phyloP scores from a whole-genome alignment of 2,797 vertebrate genomes.

The Mus spretus region DNA sequence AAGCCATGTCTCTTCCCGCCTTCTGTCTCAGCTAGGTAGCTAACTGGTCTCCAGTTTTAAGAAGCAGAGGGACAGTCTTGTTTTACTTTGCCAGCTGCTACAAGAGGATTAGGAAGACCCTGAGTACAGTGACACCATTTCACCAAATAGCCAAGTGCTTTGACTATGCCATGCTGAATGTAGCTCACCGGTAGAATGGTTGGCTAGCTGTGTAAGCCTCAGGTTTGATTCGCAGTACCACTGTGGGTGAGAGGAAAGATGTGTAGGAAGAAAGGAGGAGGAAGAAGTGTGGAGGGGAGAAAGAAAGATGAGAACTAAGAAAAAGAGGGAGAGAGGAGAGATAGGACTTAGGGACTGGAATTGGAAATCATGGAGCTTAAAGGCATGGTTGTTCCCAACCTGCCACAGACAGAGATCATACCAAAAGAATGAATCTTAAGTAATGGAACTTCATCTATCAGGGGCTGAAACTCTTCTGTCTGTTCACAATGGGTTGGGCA shows the following conservation, averaged over 20 bases:
- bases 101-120: background rate
- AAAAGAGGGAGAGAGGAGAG: background rate
- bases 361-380: background rate
- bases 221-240: background rate
- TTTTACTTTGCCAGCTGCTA: background rate
- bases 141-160: background rate
- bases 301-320: background rate
- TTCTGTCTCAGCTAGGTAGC: background rate
- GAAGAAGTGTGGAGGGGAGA: too few relatives aligned
- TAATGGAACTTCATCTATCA: constrained; percentile 10
- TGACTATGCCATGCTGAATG: background rate
- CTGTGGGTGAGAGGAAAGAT: background rate
- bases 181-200: background rate
- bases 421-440: constrained; percentile 46
- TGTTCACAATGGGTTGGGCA: background rate
- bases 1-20: background rate
- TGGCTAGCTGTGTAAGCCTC: background rate
- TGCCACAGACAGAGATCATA: constrained; percentile 6
- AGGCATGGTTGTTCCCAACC: background rate
- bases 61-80: background rate
- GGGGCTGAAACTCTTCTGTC: background rate
- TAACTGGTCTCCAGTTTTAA: background rate
- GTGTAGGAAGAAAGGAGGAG: too few relatives aligned
- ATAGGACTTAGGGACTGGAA: background rate
- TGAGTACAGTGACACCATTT: background rate